These are phyloP conservation scores for Lepidotrigona ventralis DNA, from an alignment of 1,140 invertebrate species.

Conservation along the genomic window DNA sequence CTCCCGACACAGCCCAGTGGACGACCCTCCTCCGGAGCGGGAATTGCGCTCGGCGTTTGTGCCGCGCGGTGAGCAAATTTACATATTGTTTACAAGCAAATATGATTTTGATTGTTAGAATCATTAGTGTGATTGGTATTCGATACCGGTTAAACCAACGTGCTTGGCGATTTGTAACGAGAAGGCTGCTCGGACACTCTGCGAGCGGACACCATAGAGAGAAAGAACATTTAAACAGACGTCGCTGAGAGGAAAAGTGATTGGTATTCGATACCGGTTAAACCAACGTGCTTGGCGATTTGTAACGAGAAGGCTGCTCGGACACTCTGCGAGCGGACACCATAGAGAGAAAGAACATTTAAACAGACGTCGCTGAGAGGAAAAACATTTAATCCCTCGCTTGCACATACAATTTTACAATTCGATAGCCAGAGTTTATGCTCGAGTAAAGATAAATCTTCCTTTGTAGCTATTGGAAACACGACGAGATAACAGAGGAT, in stretches of 20 bases:
- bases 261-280: slow-evolving; percentile 8
- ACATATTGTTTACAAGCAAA: slow-evolving; percentile 45
- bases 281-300: slow-evolving; percentile 10
- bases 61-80: slow-evolving; percentile 12
- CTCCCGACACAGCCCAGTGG: too few species aligned
- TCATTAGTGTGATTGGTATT: slow-evolving; percentile 38
- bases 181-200: background rate
- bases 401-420: too few species aligned
- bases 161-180: slow-evolving; percentile 1
- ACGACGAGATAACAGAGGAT: too few species aligned
- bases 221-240: too few species aligned
- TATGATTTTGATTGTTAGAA: slow-evolving; percentile 47
- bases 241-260: background rate
- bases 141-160: background rate
- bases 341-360: background rate
- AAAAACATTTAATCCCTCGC: too few species aligned
- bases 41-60: background rate
- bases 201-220: background rate
- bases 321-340: too few species aligned
- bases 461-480: too few species aligned
- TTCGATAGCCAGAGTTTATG: too few species aligned
- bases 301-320: background rate
- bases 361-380: background rate
- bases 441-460: too few species aligned
- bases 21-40: background rate